A percentile compares a stretch with the other conserved stretches of the same genome.
Evolutionary conservation across 2,113 vertebrate genomes (phyloP).

Genomic region (Corythornis vintsioides): DNA sequence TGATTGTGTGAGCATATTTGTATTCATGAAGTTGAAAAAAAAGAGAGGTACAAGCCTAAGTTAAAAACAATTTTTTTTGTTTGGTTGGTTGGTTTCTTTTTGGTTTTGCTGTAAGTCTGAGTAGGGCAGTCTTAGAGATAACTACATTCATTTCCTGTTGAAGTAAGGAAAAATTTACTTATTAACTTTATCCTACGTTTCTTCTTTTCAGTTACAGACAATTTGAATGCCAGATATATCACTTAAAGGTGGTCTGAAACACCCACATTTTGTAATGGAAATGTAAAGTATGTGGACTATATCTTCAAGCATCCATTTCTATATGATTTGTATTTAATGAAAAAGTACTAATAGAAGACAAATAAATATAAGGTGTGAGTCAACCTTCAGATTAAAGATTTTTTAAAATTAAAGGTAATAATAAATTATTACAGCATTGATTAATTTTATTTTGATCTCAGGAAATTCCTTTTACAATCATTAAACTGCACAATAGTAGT

Average conservation of each 20-base stretch:
- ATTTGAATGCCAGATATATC: neutral
- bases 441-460: neutral
- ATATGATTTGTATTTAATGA: neutral
- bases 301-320: neutral
- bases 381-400: neutral
- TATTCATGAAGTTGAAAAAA: neutral
- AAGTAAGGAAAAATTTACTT: neutral
- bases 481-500: constrained; percentile 24
- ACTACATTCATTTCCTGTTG: neutral
- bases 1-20: neutral
- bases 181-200: neutral
- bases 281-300: neutral
- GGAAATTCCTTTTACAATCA: neutral
- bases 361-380: neutral
- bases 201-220: neutral
- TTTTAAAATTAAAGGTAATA: neutral
- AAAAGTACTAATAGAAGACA: neutral
- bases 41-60: neutral
- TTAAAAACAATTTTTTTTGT: neutral
- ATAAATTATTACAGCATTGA: neutral
- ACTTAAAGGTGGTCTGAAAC: neutral
- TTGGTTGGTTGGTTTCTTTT: neutral
- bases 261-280: neutral
- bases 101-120: neutral
- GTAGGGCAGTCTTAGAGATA: neutral